A percentile compares a stretch with the other conserved stretches of the same genome.
Evolutionary conservation across 2,797 vertebrate species (phyloP).

Genomic region (Phalloptychus januarius): DNA sequence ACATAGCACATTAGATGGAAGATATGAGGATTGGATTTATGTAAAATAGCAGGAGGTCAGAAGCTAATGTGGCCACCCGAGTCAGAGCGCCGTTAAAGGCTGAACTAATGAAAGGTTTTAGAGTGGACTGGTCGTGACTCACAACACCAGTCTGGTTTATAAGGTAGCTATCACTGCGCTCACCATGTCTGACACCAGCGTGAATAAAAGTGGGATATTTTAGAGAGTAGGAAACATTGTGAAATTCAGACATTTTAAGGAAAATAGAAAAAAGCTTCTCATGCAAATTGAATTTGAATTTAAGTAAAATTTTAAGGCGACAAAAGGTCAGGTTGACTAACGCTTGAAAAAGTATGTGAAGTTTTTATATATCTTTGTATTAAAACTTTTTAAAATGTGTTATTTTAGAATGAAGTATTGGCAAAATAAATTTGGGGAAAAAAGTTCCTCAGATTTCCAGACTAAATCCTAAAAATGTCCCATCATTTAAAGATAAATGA

Average conservation of each 20-base stretch:
- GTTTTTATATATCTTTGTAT: neutral
- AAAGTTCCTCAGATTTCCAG: neutral
- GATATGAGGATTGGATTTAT: neutral
- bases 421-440: neutral
- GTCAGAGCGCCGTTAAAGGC: neutral
- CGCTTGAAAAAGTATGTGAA: neutral
- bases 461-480: neutral
- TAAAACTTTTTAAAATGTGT: neutral
- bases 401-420: neutral
- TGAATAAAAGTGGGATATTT: neutral
- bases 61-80: neutral
- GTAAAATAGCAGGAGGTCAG: neutral
- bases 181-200: neutral
- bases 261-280: neutral
- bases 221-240: neutral
- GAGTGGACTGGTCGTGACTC: constrained; percentile 5
- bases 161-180: neutral
- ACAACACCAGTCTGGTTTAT: neutral
- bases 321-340: neutral
- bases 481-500: neutral
- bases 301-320: neutral
- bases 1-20: constrained; percentile 3
- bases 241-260: neutral
- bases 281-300: neutral
- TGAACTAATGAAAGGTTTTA: neutral